Base-by-base conservation (phyloP, 2,888 invertebrate species). In the Hydrotaea cyrtoneurina region DNA sequence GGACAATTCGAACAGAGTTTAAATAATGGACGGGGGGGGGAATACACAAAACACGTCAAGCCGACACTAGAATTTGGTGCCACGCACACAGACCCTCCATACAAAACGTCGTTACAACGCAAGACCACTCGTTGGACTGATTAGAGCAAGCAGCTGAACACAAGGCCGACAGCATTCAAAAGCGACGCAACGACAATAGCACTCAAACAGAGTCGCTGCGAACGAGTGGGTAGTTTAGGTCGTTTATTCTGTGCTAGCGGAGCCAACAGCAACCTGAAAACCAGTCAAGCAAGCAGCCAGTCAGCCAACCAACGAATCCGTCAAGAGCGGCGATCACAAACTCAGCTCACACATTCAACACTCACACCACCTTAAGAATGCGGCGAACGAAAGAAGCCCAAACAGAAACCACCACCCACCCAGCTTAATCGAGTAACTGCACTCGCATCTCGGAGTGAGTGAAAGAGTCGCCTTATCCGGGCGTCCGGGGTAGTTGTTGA, bases 51-150 rank as follows among this genome's bases (percentile, higher is more conserved):
- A 80, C 53, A 82, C 85, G 86, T 79, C 74, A 77, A 76, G 71
- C 71, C 57, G 76, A 39, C 26, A 43, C n/a, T 19, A 57, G 11
- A 79, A 78, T 31, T 74, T 62, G 73, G 72, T 74, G 83, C 86
- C 82, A 86, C 78, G 86, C 87, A 87, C 87, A 88, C 53, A 83
- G 82, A 80, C 80, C 78, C 72, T 73, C 82, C 77, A 71, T 73
- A 82, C 73, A 82, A 31, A 83, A 87, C 87, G 86, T 86, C 83
- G 64, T 86, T 69, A 87, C 87, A 87, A 85, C 82, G 86, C 88
- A 86, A 88, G 85, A 87, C 87, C 85, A 86, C 87, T 87, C 86
- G 86, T 85, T 85, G 80, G 79, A 88, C 88, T 88, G 77, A 87
- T 78, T 62, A 69, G 78, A 85, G 50, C 74, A 72, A 80, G 66